Conservation (phyloP, 1,140 invertebrate genomes). For the Hycleus cichorii region DNA sequence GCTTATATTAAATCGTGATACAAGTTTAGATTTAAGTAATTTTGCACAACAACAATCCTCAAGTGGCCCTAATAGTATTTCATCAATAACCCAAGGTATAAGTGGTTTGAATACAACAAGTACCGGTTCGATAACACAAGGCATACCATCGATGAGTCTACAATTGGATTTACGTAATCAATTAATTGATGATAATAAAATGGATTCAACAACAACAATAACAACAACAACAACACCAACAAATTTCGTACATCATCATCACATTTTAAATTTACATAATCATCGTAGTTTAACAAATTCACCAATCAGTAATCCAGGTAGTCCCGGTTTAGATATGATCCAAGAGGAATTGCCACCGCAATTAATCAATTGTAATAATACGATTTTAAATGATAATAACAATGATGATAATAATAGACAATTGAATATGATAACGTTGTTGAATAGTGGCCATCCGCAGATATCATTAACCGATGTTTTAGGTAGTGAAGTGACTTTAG, state of each 20-base stretch:
- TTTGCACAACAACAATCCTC: conserved; percentile 30
- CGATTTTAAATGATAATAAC: conserved; percentile 23
- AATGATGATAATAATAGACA: not conserved
- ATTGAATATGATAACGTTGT: not conserved
- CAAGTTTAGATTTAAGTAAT: conserved; percentile 31
- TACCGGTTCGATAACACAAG: conserved; percentile 66
- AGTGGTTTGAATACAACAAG: conserved; percentile 53
- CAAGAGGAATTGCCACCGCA: conserved; percentile 60
- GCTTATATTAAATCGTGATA: conserved; percentile 5
- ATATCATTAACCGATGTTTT: conserved; percentile 86
- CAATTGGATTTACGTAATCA: conserved; percentile 46
- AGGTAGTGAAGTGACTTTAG: conserved; percentile 70
- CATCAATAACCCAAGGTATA: conserved; percentile 44
- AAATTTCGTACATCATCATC: conserved; percentile 29
- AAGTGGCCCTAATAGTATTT: conserved; percentile 29
- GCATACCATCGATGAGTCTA: conserved; percentile 49
- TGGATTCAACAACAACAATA: conserved; percentile 24
- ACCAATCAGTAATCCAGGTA: conserved; percentile 52
- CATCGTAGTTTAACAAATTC: conserved; percentile 53
- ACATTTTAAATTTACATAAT: conserved; percentile 43
- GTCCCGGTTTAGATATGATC: conserved; percentile 76
- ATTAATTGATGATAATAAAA: conserved; percentile 27
- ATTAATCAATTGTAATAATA: conserved; percentile 8
- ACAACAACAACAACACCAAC: conserved; percentile 24
- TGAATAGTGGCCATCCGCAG: conserved; percentile 55